phyloP scores from a whole-genome alignment of 2,888 invertebrate genomes.

The Andrena dorsata region DNA sequence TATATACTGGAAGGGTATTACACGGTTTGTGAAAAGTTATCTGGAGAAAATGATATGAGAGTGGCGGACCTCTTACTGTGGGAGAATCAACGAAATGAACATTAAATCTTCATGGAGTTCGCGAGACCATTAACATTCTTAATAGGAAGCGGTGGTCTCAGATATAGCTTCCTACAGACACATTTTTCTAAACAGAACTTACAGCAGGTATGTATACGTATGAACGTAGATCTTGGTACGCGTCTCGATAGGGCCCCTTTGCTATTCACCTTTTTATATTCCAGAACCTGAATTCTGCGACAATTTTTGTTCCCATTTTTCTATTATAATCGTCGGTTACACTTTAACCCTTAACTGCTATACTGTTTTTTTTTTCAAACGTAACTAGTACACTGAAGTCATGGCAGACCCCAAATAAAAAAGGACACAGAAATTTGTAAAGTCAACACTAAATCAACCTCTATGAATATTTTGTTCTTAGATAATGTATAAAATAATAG shows the following conservation, averaged over 20 bases:
- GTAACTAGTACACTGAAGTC: too few relatives aligned
- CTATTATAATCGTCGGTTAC: neutral
- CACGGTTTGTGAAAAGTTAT: constrained; percentile 87
- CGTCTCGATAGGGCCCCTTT: neutral
- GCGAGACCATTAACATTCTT: constrained; percentile 86
- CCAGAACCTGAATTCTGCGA: neutral
- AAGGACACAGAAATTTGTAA: too few relatives aligned
- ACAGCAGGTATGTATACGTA: constrained; percentile 46
- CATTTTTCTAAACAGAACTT: constrained; percentile 85
- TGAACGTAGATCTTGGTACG: neutral
- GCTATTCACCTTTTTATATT: neutral
- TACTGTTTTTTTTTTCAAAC: too few relatives aligned
- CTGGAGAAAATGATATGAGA: constrained; percentile 84
- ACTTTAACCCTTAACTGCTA: too few relatives aligned
- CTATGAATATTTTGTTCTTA: too few relatives aligned
- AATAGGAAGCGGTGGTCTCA: constrained; percentile 87
- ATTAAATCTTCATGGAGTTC: constrained; percentile 85
- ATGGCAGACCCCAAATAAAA: too few relatives aligned
- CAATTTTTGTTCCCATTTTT: neutral
- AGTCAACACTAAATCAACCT: too few relatives aligned
- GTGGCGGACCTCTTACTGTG: constrained; percentile 86
- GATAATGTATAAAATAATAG: too few relatives aligned
- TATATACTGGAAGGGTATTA: constrained; percentile 90
- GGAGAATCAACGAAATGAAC: constrained; percentile 87
- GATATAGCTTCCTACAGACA: constrained; percentile 87